Percentiles rank a stretch among this genome's conserved stretches.
Conservation (phyloP, 2,113 vertebrate genomes). For the Tetraodon nigroviridis region DNA sequence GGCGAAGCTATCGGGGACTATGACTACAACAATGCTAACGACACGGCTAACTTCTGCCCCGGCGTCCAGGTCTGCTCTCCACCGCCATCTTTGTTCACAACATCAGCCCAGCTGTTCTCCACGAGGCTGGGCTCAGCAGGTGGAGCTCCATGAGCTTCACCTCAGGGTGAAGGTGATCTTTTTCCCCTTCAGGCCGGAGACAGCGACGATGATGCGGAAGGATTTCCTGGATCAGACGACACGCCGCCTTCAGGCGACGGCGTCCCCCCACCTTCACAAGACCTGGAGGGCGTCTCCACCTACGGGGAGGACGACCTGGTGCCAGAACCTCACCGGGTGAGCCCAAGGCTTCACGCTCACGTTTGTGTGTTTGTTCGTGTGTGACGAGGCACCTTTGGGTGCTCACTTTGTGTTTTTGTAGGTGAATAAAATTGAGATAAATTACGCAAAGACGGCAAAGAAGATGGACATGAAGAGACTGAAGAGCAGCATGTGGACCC, state of each 20-base stretch:
- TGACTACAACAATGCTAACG: slow-evolving; percentile 88
- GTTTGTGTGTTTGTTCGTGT: neutral
- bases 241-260: slow-evolving; percentile 47
- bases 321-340: slow-evolving; percentile 86
- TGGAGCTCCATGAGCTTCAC: too few relatives aligned
- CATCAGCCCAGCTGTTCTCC: too few relatives aligned
- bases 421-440: slow-evolving; percentile 86
- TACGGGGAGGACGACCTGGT: slow-evolving; percentile 82
- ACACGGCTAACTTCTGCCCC: slow-evolving; percentile 91
- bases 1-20: slow-evolving; percentile 83
- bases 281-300: slow-evolving; percentile 53
- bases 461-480: slow-evolving; percentile 94
- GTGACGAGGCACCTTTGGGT: neutral
- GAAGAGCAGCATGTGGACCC: slow-evolving; percentile 88
- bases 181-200: slow-evolving; percentile 71
- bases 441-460: slow-evolving; percentile 87
- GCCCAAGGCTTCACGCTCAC: neutral
- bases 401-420: slow-evolving; percentile 41
- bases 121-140: too few relatives aligned
- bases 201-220: slow-evolving; percentile 79
- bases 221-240: slow-evolving; percentile 57
- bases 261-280: slow-evolving; percentile 33
- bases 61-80: slow-evolving; percentile 74
- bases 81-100: neutral
- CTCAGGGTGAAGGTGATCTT: neutral